Evolutionary conservation across 2,888 invertebrate genomes (phyloP), one percentile per base, ranked within the genome.

Genomic region (Hoplodrina ambigua): DNA sequence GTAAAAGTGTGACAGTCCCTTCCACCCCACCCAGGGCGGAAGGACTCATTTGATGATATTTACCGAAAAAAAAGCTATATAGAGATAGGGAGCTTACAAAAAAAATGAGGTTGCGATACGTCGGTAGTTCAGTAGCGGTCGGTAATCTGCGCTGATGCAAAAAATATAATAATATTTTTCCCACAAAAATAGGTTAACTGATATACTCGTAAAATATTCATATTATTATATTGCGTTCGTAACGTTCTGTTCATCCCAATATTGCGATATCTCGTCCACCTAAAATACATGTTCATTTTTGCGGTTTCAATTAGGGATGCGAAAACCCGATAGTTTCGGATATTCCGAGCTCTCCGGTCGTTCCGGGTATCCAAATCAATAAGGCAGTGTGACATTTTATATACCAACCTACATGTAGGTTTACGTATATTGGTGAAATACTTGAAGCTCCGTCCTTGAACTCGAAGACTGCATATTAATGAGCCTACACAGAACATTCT

Each of bases 231-330:
- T 41, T 41, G 13, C 41, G 11, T 41, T 13, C 13, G 41, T 11
- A 41, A 13, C 41, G 37, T 37, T 37, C 7, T 41, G 41, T 64
- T 44, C 4, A 46, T 25, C 19, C 15, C 25, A 25, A n/a, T 55
- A 33, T 55, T 4, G n/a, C 53, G 57, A 62, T 69, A 68, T 54
- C 13, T 50, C 25, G 20, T 50, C n/a, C 20, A 37, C 37, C 19
- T 52, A 55, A 83, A 80, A 81, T 68, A 62, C 37, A 44, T 49
- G 62, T 53, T 57, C 60, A 66, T 77, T 81, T 83, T 69, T 80
- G 64, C 55, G 81, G 71, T 75, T 76, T 76, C 71, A 68, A 71
- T 80, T 67, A 65, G 41, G 53, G 68, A 60, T 67, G 37, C 44
- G 60, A 57, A 64, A 69, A 81, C 46, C 54, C 50, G 19, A 80